Conservation (phyloP, 2,797 vertebrate genomes). For the Sebastes diploproa region DNA sequence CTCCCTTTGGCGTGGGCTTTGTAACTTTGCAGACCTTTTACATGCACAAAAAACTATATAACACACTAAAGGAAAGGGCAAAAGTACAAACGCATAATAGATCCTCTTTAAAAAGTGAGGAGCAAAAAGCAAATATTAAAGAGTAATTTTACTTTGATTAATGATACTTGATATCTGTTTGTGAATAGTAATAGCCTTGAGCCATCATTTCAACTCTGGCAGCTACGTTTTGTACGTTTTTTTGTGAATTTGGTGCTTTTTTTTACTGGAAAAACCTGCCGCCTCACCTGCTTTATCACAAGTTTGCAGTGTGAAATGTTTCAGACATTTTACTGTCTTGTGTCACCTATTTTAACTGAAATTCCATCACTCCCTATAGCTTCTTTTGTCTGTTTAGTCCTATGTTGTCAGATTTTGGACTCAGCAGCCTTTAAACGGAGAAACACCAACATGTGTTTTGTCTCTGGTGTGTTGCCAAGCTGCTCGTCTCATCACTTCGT, state of each 20-base stretch:
- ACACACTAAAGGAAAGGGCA: not conserved
- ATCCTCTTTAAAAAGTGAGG: not conserved
- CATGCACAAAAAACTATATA: not conserved
- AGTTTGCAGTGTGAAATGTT: not conserved
- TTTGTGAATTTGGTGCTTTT: not conserved
- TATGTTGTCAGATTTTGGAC: not conserved
- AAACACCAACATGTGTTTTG: not conserved
- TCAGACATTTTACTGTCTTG: not conserved
- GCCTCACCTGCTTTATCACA: not conserved
- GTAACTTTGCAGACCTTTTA: not conserved
- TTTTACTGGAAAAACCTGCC: not conserved
- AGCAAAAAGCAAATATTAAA: not conserved
- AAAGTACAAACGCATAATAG: not conserved
- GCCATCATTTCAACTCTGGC: not conserved
- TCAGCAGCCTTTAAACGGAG: not conserved
- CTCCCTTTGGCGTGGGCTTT: not conserved
- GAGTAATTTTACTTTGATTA: not conserved
- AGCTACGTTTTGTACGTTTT: not conserved
- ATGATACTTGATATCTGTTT: not conserved
- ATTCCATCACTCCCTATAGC: not conserved
- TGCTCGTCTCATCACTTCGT: not conserved
- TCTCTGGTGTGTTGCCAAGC: not conserved
- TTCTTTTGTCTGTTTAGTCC: not conserved
- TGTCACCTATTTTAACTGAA: not conserved
- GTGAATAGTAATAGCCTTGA: not conserved